These are phyloP conservation scores for Triops cancriformis DNA, from an alignment of 1,140 invertebrate genomes.

Conservation along the genomic window DNA sequence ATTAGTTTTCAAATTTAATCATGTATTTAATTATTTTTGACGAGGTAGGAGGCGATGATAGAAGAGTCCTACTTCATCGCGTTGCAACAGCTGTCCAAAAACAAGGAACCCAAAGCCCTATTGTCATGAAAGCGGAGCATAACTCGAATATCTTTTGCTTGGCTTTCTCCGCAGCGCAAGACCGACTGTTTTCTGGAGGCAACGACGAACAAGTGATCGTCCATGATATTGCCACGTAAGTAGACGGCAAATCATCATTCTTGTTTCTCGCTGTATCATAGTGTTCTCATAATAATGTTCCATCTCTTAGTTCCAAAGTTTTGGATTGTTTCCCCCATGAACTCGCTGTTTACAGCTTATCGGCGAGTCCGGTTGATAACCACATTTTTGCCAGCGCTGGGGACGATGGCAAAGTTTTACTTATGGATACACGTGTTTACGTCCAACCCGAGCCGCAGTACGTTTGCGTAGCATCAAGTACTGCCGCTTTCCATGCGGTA, in stretches of 20 bases:
- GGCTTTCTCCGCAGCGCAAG: constrained; percentile 67
- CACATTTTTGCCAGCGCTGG: constrained; percentile 78
- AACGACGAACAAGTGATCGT: constrained; percentile 89
- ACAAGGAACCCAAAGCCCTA: constrained; percentile 46
- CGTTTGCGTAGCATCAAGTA: constrained; percentile 54
- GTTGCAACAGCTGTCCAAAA: constrained; percentile 63
- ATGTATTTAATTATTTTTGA: constrained; percentile 30
- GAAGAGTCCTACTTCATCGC: constrained; percentile 79
- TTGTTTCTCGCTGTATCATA: constrained; percentile 13
- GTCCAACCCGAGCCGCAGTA: constrained; percentile 42
- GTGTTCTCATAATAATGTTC: constrained; percentile 29
- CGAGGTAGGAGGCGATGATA: constrained; percentile 77
- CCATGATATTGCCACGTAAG: constrained; percentile 72
- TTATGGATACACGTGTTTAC: constrained; percentile 67
- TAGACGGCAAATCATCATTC: constrained; percentile 27
- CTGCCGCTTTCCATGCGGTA: constrained; percentile 75
- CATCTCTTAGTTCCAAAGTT: constrained; percentile 55
- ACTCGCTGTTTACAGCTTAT: constrained; percentile 80
- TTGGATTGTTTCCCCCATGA: constrained; percentile 71
- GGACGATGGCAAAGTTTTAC: constrained; percentile 75
- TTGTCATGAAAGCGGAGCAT: constrained; percentile 70
- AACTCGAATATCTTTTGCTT: constrained; percentile 89
- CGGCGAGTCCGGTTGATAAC: constrained; percentile 72
- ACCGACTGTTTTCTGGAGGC: constrained; percentile 80
- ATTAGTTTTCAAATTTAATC: constrained; percentile 20